These are phyloP conservation scores for Cheilosia vernalis DNA, from an alignment of 2,888 invertebrate species.

Conservation along the genomic window DNA sequence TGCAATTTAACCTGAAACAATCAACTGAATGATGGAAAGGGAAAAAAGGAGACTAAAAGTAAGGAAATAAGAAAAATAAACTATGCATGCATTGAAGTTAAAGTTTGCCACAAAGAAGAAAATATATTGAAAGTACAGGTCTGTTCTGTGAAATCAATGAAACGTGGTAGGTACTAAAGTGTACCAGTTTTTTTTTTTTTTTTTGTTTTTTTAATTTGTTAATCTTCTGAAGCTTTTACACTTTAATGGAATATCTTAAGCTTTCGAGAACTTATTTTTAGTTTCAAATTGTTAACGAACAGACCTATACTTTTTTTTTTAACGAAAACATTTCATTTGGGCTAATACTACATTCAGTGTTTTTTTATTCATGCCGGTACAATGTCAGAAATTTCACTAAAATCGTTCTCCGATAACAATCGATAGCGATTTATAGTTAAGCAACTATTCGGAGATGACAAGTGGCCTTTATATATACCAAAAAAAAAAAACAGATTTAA, in stretches of 20 bases:
- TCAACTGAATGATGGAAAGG: constrained; percentile 32
- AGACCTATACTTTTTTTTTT: no score
- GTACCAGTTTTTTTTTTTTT: not conserved
- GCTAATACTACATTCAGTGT: not conserved
- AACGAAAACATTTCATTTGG: no score
- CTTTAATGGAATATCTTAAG: no score
- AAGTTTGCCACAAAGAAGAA: constrained; percentile 18
- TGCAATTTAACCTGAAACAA: constrained; percentile 48
- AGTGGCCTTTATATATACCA: constrained; percentile 36
- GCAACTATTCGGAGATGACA: constrained; percentile 70
- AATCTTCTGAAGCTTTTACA: no score
- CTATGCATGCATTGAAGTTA: constrained; percentile 27
- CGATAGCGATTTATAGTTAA: constrained; percentile 69
- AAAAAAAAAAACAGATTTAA: not conserved
- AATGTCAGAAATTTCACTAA: constrained; percentile 61
- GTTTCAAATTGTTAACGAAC: no score
- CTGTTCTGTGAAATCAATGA: constrained; percentile 7
- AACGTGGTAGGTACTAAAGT: not conserved
- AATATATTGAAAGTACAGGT: not conserved
- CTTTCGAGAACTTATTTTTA: no score
- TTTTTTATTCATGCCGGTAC: constrained; percentile 33
- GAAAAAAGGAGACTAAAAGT: constrained; percentile 4
- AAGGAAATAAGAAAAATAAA: constrained; percentile 3
- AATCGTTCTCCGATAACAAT: constrained; percentile 67
- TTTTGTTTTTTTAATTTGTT: not conserved